Conservation (phyloP, 2,888 invertebrate species). For the Parnassius orleans region DNA sequence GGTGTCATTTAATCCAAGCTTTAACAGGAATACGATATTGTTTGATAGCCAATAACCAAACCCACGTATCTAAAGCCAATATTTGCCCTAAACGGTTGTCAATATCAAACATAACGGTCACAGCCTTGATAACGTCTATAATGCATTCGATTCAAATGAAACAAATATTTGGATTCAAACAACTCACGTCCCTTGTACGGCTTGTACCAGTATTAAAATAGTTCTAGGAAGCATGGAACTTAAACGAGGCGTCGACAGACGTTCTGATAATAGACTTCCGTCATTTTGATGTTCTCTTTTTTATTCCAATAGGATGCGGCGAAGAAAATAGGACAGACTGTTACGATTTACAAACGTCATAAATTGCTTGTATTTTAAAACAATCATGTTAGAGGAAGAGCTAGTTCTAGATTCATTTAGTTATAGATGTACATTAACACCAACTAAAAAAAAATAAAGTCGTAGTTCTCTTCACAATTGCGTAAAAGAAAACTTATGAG, state of each 20-base stretch:
- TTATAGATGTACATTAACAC: no score
- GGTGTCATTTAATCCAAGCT: conserved; percentile 15
- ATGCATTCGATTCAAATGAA: conserved; percentile 22
- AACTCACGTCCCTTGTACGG: neutral
- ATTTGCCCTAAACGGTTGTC: conserved; percentile 21
- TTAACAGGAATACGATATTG: conserved; percentile 20
- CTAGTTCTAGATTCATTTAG: neutral
- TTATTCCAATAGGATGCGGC: neutral
- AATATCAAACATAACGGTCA: conserved; percentile 26
- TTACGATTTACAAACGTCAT: neutral
- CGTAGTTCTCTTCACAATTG: no score
- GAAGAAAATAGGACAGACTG: conserved; percentile 12
- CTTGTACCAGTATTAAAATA: neutral
- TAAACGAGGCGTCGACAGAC: conserved; percentile 3
- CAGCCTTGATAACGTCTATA: conserved; percentile 21
- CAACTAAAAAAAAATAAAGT: no score
- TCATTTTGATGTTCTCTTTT: conserved; percentile 4
- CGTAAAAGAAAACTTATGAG: no score
- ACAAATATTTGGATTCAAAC: conserved; percentile 22
- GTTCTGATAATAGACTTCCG: conserved; percentile 16
- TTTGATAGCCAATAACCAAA: conserved; percentile 18
- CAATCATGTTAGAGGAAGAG: neutral
- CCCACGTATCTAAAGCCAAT: conserved; percentile 24
- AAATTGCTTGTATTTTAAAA: neutral
- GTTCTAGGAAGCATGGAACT: conserved; percentile 5